phyloP scores from a whole-genome alignment of 2,113 vertebrate species.

The Sturnira hondurensis region DNA sequence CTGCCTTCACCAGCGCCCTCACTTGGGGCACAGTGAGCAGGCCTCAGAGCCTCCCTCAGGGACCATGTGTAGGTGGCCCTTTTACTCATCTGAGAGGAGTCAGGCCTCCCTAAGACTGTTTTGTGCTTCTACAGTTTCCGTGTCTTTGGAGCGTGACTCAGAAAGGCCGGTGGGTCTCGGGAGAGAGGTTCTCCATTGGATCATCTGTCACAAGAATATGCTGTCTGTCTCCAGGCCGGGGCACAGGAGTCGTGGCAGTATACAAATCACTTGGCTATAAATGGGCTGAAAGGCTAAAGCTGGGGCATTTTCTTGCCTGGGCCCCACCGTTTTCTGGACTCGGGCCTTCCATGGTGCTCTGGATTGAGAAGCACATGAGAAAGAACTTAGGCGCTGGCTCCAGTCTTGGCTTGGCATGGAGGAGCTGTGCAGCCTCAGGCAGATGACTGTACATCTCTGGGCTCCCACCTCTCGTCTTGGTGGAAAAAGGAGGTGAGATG shows the following conservation, averaged over 20 bases:
- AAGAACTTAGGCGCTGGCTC: neutral
- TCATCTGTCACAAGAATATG: conserved; percentile 1
- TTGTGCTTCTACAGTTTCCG: neutral
- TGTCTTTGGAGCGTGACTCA: neutral
- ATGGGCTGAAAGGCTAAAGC: neutral
- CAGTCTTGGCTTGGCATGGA: neutral
- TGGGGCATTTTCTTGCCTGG: neutral
- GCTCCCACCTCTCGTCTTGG: neutral
- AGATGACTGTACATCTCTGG: neutral
- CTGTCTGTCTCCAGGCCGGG: neutral
- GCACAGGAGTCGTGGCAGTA: neutral
- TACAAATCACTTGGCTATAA: neutral
- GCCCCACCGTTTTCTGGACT: neutral
- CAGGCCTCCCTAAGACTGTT: neutral
- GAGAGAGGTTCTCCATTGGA: neutral
- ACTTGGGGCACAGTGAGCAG: neutral
- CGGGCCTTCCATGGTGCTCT: neutral
- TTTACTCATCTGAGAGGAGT: neutral
- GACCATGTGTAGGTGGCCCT: neutral
- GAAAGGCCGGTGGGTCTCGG: neutral
- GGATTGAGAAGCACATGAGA: neutral
- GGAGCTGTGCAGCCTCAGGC: neutral
- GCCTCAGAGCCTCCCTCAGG: neutral
- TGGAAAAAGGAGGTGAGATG: neutral
- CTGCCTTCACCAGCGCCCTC: fast-evolving